Conservation (phyloP, 2,888 invertebrate species). For the Thalpophila matura region DNA sequence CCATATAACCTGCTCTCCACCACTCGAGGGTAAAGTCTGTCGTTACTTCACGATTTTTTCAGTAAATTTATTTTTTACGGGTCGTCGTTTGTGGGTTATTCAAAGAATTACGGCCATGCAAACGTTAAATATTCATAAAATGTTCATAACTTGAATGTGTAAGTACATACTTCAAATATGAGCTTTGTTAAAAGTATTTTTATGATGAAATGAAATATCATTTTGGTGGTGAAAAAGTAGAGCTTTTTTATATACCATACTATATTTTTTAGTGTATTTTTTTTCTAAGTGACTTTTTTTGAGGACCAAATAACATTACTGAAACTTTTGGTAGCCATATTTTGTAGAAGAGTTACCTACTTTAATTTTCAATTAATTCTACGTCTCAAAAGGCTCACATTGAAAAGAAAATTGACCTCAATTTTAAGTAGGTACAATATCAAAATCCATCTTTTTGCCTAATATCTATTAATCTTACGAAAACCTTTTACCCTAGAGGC, state of each 20-base stretch:
- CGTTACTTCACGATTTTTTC: neutral
- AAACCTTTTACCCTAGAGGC: constrained; percentile 1
- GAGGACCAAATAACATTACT: no score
- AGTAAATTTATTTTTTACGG: neutral
- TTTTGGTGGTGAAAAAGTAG: neutral
- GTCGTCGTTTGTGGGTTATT: neutral
- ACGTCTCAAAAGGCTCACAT: no score
- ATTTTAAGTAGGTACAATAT: neutral
- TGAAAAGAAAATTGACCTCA: neutral
- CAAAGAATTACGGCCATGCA: neutral
- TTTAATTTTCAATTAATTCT: no score
- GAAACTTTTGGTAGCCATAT: no score
- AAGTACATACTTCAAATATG: neutral
- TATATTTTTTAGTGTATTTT: no score
- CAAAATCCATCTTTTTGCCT: neutral
- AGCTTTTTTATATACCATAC: no score
- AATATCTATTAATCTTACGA: constrained; percentile 8
- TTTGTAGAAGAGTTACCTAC: no score
- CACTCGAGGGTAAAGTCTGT: neutral
- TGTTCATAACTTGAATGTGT: neutral
- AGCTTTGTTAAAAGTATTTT: neutral
- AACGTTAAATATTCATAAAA: constrained; percentile 24
- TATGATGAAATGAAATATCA: neutral
- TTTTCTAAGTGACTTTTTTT: no score
- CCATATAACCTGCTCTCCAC: neutral